A percentile compares a stretch with the other conserved stretches of the same genome.
These are phyloP conservation scores for Brachyopa scutellaris DNA, from an alignment of 2,888 invertebrate genomes.

Conservation along the genomic window DNA sequence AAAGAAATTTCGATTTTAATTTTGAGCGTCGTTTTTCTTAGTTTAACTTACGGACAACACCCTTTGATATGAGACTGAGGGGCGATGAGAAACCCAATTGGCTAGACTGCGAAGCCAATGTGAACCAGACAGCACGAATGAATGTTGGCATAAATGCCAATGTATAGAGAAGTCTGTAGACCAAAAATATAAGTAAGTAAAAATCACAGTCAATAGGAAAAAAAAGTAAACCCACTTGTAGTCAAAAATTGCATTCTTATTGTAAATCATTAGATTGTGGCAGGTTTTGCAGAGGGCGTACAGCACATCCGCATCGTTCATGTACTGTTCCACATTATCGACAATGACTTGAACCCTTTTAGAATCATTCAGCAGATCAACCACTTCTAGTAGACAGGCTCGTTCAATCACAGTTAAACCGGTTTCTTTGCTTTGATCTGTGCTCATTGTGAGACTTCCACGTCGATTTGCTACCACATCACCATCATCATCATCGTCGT, in stretches of 20 bases:
- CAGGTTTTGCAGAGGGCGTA: conserved; percentile 89
- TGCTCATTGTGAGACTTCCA: conserved; percentile 66
- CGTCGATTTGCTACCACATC: conserved; percentile 76
- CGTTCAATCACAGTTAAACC: conserved; percentile 77
- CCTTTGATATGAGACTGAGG: conserved; percentile 80
- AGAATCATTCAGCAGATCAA: conserved; percentile 87
- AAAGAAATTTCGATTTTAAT: conserved; percentile 47
- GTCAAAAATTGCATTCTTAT: conserved; percentile 91
- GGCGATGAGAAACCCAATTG: conserved; percentile 81
- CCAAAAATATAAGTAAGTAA: conserved; percentile 20
- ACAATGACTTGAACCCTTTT: conserved; percentile 83
- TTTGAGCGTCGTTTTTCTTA: neutral
- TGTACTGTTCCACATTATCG: conserved; percentile 80
- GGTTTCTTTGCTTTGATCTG: conserved; percentile 21
- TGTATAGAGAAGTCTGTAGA: conserved; percentile 87
- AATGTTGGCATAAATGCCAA: conserved; percentile 91
- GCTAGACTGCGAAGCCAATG: conserved; percentile 80
- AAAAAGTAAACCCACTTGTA: conserved; percentile 85
- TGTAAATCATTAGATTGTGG: conserved; percentile 91
- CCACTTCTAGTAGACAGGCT: conserved; percentile 79
- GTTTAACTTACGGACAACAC: conserved; percentile 80
- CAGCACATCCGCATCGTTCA: conserved; percentile 83
- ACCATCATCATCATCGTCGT: conserved; percentile 75
- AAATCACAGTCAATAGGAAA: neutral
- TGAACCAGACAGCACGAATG: conserved; percentile 88